These are phyloP conservation scores for Epinephelus cyanopodus DNA, from an alignment of 2,113 vertebrate genomes.

Conservation along the genomic window DNA sequence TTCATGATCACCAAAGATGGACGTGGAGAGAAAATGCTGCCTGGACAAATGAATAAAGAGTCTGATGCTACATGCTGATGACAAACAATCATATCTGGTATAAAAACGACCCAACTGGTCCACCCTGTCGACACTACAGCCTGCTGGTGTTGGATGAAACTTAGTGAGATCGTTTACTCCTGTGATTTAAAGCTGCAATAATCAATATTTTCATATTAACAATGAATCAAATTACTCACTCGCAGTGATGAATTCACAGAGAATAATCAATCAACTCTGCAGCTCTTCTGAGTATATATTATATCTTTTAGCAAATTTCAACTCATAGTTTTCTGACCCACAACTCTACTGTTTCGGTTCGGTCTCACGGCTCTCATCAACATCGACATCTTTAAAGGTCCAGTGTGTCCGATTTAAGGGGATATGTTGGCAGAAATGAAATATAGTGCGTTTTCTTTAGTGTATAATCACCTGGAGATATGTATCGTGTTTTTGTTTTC, in stretches of 20 bases:
- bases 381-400: too few species aligned
- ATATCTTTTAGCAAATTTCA: too few species aligned
- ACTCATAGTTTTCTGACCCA: too few species aligned
- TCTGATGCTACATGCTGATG: slow-evolving; percentile 21
- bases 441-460: too few species aligned
- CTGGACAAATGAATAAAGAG: slow-evolving; percentile 16
- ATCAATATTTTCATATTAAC: not conserved
- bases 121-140: slow-evolving; percentile 26
- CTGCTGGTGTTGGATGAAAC: slow-evolving; percentile 33
- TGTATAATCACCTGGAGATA: too few species aligned
- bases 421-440: too few species aligned
- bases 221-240: not conserved
- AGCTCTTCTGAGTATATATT: not conserved
- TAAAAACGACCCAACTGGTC: slow-evolving; percentile 36
- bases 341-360: too few species aligned
- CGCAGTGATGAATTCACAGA: not conserved
- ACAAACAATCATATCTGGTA: slow-evolving; percentile 21
- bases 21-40: slow-evolving; percentile 21
- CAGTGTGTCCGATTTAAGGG: too few species aligned
- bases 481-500: too few species aligned
- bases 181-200: slow-evolving; percentile 23
- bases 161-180: slow-evolving; percentile 1
- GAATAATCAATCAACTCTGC: not conserved
- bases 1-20: not conserved
- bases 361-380: too few species aligned